Percentiles rank a stretch among this genome's conserved stretches.
phyloP scores from a whole-genome alignment of 1,140 invertebrate genomes.

The Drosophila lini region DNA sequence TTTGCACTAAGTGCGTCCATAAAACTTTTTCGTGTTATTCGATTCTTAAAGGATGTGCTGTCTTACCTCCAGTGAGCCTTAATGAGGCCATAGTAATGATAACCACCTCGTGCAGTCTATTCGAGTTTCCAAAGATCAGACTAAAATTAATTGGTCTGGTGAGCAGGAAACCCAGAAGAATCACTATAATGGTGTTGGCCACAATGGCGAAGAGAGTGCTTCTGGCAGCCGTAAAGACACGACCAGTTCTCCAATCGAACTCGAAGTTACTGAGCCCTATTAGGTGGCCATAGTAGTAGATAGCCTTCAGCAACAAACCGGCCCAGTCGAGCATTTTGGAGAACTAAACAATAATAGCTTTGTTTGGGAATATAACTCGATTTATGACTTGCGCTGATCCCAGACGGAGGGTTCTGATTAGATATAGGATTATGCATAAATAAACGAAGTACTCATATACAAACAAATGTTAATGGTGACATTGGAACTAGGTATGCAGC shows the following conservation, averaged over 20 bases:
- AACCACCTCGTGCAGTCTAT: constrained; percentile 18
- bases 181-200: neutral
- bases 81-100: neutral
- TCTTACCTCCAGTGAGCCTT: neutral
- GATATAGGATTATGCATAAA: neutral
- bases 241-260: constrained; percentile 16
- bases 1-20: neutral
- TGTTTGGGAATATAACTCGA: neutral
- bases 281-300: constrained; percentile 21
- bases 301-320: neutral
- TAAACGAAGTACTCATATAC: neutral
- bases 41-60: neutral
- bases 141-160: neutral
- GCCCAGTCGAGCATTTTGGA: constrained; percentile 19
- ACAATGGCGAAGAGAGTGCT: constrained; percentile 19
- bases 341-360: constrained; percentile 3
- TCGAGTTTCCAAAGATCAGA: neutral
- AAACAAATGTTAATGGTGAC: neutral
- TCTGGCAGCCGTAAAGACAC: neutral
- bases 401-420: neutral
- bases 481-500: neutral
- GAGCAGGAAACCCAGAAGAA: neutral
- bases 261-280: constrained; percentile 41
- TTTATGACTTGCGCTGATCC: neutral
- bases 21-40: no score